Percentiles rank a stretch among this genome's conserved stretches.
Conservation (phyloP, 2,113 vertebrate species). For the Gracilinanus agilis region DNA sequence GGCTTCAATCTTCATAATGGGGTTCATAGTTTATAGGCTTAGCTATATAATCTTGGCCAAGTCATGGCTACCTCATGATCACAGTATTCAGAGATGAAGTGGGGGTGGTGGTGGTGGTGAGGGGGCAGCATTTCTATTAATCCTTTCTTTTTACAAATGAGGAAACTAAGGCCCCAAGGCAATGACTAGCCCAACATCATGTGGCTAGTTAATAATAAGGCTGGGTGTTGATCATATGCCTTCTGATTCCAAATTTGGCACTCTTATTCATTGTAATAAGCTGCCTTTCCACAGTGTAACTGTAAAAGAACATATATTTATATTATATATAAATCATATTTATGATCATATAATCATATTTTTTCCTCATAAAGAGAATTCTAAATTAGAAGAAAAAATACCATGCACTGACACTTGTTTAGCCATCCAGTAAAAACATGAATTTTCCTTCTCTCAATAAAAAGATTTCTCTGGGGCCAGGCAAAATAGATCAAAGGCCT, state of each 20-base stretch:
- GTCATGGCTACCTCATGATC: background rate
- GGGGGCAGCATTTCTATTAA: background rate
- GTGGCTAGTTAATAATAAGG: background rate
- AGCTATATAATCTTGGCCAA: background rate
- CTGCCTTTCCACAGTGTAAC: background rate
- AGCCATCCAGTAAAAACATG: constrained; percentile 32
- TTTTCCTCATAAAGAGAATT: background rate
- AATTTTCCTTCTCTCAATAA: constrained; percentile 11
- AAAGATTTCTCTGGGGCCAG: constrained; percentile 45
- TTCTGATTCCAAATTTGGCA: background rate
- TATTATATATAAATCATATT: background rate
- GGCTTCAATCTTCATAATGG: background rate
- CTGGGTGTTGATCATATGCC: background rate
- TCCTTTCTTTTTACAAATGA: background rate
- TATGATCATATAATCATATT: background rate
- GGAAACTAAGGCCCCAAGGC: background rate
- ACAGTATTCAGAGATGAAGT: background rate
- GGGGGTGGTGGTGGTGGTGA: background rate
- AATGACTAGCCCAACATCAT: background rate
- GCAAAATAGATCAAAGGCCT: constrained; percentile 21
- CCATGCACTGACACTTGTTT: constrained; percentile 34
- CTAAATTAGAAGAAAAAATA: constrained; percentile 30
- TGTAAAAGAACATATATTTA: background rate
- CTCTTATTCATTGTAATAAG: background rate
- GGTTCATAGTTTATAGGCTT: background rate